Evolutionary conservation across 37 sponge, comb jelly and placozoan genomes (phyloP).

Genomic region (Lycopodina hypogea): DNA sequence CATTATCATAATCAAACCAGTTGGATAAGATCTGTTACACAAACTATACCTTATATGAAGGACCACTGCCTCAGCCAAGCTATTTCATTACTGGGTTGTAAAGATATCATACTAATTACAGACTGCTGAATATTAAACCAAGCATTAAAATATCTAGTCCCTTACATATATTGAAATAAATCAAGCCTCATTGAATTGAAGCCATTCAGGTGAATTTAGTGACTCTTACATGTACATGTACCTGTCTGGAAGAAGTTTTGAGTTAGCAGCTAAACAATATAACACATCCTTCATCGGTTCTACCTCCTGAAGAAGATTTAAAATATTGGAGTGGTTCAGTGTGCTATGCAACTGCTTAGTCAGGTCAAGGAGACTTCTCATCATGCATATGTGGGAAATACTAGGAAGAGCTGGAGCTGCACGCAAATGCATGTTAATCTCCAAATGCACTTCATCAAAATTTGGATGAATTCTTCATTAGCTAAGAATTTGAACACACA

Average conservation of each 20-base stretch:
- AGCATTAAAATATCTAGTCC: too few species aligned
- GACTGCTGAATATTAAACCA: too few species aligned
- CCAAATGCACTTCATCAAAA: slow-evolving; percentile 82
- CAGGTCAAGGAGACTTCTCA: slow-evolving; percentile 70
- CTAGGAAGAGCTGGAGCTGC: slow-evolving; percentile 46
- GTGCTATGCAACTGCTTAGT: slow-evolving; percentile 68
- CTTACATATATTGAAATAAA: too few species aligned
- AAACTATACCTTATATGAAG: too few species aligned
- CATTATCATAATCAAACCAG: too few species aligned
- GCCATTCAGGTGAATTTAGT: too few species aligned
- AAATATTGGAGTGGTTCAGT: slow-evolving; percentile 53
- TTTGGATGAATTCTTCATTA: slow-evolving; percentile 69
- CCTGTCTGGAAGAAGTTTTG: slow-evolving; percentile 83
- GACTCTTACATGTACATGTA: slow-evolving; percentile 6
- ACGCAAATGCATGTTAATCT: slow-evolving; percentile 68
- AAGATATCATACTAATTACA: too few species aligned
- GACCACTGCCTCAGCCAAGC: too few species aligned
- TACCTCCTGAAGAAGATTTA: slow-evolving; percentile 82
- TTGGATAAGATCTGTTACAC: too few species aligned
- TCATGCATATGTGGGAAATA: slow-evolving; percentile 73
- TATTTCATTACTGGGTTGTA: too few species aligned
- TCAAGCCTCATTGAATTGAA: too few species aligned
- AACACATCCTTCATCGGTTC: slow-evolving; percentile 72
- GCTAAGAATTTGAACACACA: slow-evolving; percentile 43
- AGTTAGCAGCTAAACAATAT: slow-evolving; percentile 56